phyloP scores from a whole-genome alignment of 1,140 invertebrate species.

The Anastatus disparis region DNA sequence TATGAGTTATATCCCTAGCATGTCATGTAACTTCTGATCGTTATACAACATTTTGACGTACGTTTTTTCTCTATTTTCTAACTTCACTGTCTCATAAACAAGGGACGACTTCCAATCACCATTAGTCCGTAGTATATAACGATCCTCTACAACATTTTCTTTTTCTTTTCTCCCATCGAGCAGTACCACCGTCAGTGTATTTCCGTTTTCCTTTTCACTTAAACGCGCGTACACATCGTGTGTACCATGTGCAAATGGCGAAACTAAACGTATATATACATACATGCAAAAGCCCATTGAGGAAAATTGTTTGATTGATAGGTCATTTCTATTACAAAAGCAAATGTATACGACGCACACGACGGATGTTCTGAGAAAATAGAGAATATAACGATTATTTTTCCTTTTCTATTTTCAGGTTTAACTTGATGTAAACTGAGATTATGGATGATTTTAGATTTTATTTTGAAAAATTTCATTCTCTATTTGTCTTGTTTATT shows the following conservation, averaged over 20 bases:
- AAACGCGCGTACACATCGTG: no score
- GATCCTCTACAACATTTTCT: conserved; percentile 2
- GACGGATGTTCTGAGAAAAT: conserved; percentile 8
- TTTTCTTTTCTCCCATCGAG: neutral
- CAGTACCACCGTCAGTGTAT: neutral
- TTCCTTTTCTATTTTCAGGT: neutral
- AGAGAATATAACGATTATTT: neutral
- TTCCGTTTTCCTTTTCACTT: conserved; percentile 14
- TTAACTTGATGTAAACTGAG: no score
- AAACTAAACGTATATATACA: no score
- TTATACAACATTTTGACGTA: conserved; percentile 23
- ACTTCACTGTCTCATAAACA: conserved; percentile 22
- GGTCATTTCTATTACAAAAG: conserved; percentile 11
- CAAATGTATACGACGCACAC: neutral
- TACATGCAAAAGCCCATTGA: no score
- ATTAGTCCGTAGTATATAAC: conserved; percentile 30
- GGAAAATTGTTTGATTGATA: conserved; percentile 25
- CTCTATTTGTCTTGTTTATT: no score
- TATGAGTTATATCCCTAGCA: neutral
- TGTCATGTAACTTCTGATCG: conserved; percentile 1
- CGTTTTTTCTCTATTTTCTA: neutral
- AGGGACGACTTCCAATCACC: conserved; percentile 16
- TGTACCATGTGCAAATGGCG: no score
- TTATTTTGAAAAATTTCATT: no score
- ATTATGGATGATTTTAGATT: no score